A percentile compares a stretch with the other conserved stretches of the same genome.
Evolutionary conservation across 2,113 vertebrate genomes (phyloP).

Genomic region (Plecturocebus donacophilus): DNA sequence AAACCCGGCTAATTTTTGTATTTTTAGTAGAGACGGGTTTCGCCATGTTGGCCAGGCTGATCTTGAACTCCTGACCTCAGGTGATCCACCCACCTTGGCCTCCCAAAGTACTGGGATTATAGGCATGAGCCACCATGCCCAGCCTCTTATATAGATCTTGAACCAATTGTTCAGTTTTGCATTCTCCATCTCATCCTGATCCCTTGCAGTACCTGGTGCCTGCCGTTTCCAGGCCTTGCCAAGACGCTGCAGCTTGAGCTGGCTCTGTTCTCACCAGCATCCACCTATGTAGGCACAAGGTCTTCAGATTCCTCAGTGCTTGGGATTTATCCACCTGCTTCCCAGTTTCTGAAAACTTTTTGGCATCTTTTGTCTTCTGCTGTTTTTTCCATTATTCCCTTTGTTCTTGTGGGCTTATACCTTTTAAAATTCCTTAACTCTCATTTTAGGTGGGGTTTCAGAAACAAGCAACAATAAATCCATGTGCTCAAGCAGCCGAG

Average conservation of each 20-base stretch:
- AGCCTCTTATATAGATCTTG: neutral
- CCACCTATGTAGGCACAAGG: slow-evolving; percentile 56
- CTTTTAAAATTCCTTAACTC: neutral
- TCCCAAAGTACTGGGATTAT: too few species aligned
- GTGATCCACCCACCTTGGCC: too few species aligned
- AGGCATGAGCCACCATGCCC: too few species aligned
- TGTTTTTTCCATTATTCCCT: neutral
- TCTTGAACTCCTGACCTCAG: too few species aligned
- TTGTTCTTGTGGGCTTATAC: neutral
- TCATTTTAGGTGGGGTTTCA: neutral
- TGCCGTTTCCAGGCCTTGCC: neutral
- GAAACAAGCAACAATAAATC: neutral
- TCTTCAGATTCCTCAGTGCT: slow-evolving; percentile 35
- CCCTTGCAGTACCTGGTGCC: neutral
- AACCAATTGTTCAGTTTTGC: neutral
- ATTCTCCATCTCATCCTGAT: neutral
- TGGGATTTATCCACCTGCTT: slow-evolving; percentile 20
- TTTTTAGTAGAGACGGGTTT: too few species aligned
- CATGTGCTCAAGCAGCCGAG: neutral
- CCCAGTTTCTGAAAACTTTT: slow-evolving; percentile 51
- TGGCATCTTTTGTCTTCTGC: slow-evolving; percentile 32
- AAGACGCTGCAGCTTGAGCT: slow-evolving; percentile 38
- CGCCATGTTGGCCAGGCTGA: too few species aligned
- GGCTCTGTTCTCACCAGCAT: neutral
- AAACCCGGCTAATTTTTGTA: too few species aligned